Base-by-base conservation (phyloP, 1,140 invertebrate species). In the Solenopsis fugax region DNA sequence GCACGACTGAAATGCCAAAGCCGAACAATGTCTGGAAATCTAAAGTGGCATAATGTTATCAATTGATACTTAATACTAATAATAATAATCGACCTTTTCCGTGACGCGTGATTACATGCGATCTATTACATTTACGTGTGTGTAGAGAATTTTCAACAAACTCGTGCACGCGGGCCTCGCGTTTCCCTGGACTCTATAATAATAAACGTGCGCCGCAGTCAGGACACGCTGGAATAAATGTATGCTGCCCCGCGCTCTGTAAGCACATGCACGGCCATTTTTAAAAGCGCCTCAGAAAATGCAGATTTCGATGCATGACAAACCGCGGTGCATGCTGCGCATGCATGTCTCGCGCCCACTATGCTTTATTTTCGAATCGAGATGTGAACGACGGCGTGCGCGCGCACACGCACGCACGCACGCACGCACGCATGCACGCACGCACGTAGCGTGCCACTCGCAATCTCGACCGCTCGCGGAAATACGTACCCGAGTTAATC, bases 371-470 rank as follows among this genome's bases (percentile, higher is more conserved):
- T 78, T 80, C 54, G 54, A 72, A 87, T 73, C 67, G 65, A 86
- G 65, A 64, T 37, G 69, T 62, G 85, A 69, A 69, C 65, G 65
- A 29, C n/a, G 65, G 45, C 69, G 71, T 18, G 50, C 62, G 54
- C 54, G 41, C 69, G 2, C 54, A 24, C 45, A 21, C n/a, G 54
- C 7, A 56, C n/a, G 45, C 73, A 78, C 52, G 72, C 48, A 48
- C 13, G 29, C 34, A 67, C 16, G 73, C 80, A 62, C n/a, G 45
- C 58, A 80, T 18, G 64, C 37, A 52, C 7, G 58, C 86, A 86
- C 72, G 82, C 72, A 88, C 50, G 82, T 29, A 86, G 87, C 87
- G 87, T 86, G 87, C 73, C 84, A 88, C 87, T 88, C 65, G 87
- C 82, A 78, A 88, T 86, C 82, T 77, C 54, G 13, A 65, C 54